Base-by-base conservation (phyloP, 2,888 invertebrate genomes). In the Agriopis aurantiaria region DNA sequence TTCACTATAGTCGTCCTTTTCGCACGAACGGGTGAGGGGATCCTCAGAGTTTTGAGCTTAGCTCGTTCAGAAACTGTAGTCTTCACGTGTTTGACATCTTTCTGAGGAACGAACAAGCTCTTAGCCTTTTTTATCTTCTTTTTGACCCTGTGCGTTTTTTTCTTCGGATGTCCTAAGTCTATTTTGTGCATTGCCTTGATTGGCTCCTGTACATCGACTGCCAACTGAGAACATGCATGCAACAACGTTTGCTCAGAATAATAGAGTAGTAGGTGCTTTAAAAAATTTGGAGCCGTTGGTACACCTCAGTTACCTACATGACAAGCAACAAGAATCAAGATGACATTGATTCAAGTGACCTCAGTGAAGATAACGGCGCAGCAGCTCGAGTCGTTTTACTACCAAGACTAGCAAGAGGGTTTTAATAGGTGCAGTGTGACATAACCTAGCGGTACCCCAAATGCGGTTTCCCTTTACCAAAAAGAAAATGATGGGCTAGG, bases 111-210 rank as follows among this genome's bases (percentile, higher is more conserved):
- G 48, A 73, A 75, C 62, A 83, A 68, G 68, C 83, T 87, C 72
- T 82, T 86, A 0, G 79, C 66, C 65, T 74, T 83, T 71, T 75
- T 84, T 3, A 61, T 51, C 71, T 80, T 84, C 75, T 77, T 74
- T 14, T 68, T 74, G 45, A 11, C 4, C 53, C 77, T 12, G 33
- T 62, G 68, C 73, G 66, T 41, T 76, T 82, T 86, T 78, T 83
- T 85, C 46, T 79, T 85, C 14, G n/a, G 43, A 57, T 57, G 74
- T 75, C 48, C 53, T 72, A 48, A 0, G 45, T 78, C 74, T n/a
- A 65, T 45, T 64, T 71, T 79, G 14, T 64, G 41, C 56, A 53
- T 45, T 58, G 68, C 14, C 72, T 60, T 8, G 43, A 60, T 40
- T 53, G 69, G 61, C 57, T 70, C 68, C 53, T 77, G 78, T 7